A percentile compares a stretch with the other conserved stretches of the same genome.
Conservation (phyloP, 1,140 invertebrate genomes). For the Acromyrmex charruanus region DNA sequence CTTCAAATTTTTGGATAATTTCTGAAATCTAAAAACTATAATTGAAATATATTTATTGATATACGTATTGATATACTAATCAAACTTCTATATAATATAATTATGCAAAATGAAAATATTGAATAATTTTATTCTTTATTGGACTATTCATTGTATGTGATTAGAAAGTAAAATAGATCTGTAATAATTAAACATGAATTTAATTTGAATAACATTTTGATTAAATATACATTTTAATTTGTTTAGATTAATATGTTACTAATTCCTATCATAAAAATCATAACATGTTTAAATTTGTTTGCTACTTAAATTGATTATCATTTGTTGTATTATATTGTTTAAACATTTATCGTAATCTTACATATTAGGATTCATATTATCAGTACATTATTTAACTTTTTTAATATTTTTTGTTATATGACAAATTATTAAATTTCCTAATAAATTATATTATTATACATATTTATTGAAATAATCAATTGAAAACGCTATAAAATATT, state of each 20-base stretch:
- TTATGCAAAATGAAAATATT: background rate
- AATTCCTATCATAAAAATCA: background rate
- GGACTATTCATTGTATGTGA: background rate
- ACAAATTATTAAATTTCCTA: constrained; percentile 1
- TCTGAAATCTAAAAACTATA: constrained; percentile 16
- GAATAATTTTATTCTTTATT: background rate
- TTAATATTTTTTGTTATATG: background rate
- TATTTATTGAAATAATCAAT: background rate
- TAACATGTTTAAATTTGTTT: background rate
- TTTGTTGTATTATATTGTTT: background rate
- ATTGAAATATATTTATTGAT: background rate
- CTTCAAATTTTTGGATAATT: constrained; percentile 26
- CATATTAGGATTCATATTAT: background rate
- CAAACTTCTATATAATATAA: background rate
- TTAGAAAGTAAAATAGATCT: constrained; percentile 22
- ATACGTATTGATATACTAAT: background rate
- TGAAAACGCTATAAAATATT: background rate
- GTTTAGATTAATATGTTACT: background rate
- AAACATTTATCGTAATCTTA: background rate
- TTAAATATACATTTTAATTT: background rate
- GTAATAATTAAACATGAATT: background rate
- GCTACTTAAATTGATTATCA: background rate
- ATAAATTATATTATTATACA: background rate
- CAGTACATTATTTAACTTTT: background rate
- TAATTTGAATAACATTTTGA: constrained; percentile 24